Base-by-base conservation (phyloP, 2,888 invertebrate species). In the Euzophera pinguis region DNA sequence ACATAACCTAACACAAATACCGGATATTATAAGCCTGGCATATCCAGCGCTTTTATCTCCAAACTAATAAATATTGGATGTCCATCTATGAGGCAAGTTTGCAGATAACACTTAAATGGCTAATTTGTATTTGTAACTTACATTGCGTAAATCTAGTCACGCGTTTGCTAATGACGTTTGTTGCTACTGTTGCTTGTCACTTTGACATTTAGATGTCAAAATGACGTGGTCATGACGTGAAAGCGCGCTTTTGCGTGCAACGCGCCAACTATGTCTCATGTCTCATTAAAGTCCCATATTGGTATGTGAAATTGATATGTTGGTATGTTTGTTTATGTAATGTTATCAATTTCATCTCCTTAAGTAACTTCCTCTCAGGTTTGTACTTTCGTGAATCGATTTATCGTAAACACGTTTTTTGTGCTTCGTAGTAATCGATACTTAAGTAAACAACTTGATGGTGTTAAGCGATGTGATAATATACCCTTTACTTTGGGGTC, bases 81-180 rank as follows among this genome's bases (percentile, higher is more conserved):
- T 71, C 73, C 65, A 73, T 69, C 60, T 71, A 59, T 63, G 53
- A 64, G 75, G 70, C 73, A 56, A 66, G 75, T 71, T 65, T 50
- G 64, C 64, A 78, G 82, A 86, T 86, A 84, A 78, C 75, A 68
- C 75, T 85, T 22, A 86, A 87, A 85, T 71, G 75, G 76, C 70
- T 85, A 86, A 87, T 86, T 85, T 83, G 79, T 81, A 78, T 73
- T 71, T 73, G 78, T 78, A 75, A 71, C 68, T 71, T 64, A 69
- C 66, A 72, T 85, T 87, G 78, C 81, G 79, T 79, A 84, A 84
- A 81, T 74, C 75, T 70, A 75, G 76, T 77, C 76, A 78, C 69
- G 76, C 62, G 67, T 74, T 56, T 53, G 62, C 65, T 76, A 77
- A 77, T 75, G 73, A 75, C 70, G 62, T 60, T 61, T 65, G 65